Evolutionary conservation across 1,140 invertebrate genomes (phyloP).

Genomic region (Drosophila kohkoa): DNA sequence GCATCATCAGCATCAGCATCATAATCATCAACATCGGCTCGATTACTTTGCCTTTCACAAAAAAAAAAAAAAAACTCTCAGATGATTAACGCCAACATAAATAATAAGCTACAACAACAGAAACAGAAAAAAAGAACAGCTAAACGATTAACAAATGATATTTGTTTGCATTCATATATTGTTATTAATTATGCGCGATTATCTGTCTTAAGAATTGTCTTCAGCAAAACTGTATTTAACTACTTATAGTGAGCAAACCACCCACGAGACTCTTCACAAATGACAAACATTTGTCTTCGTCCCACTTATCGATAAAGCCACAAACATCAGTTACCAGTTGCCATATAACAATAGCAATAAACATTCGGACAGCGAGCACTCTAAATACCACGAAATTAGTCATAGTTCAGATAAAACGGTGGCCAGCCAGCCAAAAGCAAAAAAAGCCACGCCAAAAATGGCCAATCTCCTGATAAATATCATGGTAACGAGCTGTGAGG

Average conservation of each 20-base stretch:
- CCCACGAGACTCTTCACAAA: conserved; percentile 55
- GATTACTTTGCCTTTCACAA: conserved; percentile 66
- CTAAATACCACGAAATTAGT: conserved; percentile 75
- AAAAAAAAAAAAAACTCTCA: conserved; percentile 41
- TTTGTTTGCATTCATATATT: conserved; percentile 42
- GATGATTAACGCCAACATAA: conserved; percentile 55
- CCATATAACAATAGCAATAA: conserved; percentile 30
- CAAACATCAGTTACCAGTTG: background rate
- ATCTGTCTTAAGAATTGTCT: conserved; percentile 25
- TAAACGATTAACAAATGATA: conserved; percentile 64
- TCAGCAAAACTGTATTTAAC: conserved; percentile 1
- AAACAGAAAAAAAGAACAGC: conserved; percentile 34
- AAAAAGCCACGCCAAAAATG: conserved; percentile 58
- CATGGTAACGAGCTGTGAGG: conserved; percentile 40
- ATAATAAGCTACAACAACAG: background rate
- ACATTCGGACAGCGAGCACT: conserved; percentile 63
- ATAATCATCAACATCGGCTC: conserved; percentile 3
- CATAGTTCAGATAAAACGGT: conserved; percentile 56
- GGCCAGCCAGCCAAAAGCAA: conserved; percentile 21
- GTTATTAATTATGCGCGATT: conserved; percentile 69
- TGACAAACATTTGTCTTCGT: conserved; percentile 56
- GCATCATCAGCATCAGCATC: conserved; percentile 62
- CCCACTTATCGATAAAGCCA: conserved; percentile 48
- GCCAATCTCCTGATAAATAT: conserved; percentile 64
- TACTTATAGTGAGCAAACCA: conserved; percentile 27